phyloP scores from a whole-genome alignment of 2,113 vertebrate species.

The Phoxinus phoxinus region DNA sequence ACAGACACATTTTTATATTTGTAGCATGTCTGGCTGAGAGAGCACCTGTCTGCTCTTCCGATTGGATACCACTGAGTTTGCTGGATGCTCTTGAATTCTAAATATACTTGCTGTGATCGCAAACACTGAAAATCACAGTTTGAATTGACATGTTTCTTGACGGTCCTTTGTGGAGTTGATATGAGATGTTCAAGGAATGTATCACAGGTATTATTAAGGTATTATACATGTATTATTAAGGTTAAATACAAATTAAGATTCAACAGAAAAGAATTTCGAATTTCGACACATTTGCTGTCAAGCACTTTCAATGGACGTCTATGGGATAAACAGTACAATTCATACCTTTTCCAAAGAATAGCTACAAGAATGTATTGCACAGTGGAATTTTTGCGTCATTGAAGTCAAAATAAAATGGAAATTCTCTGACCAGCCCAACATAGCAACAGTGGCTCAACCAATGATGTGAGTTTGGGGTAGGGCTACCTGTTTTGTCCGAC shows the following conservation, averaged over 20 bases:
- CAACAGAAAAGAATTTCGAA: background rate
- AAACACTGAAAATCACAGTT: background rate
- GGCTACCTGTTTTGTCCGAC: background rate
- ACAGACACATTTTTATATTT: constrained; percentile 47
- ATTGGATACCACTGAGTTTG: constrained; percentile 17
- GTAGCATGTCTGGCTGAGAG: constrained; percentile 19
- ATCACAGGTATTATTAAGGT: too few relatives aligned
- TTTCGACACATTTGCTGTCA: background rate
- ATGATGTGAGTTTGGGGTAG: background rate
- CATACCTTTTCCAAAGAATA: background rate
- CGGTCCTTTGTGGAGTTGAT: background rate
- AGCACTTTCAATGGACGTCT: background rate
- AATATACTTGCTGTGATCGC: constrained; percentile 6
- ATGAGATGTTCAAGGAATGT: background rate
- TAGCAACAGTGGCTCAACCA: background rate
- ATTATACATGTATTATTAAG: too few relatives aligned
- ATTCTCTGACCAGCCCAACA: background rate
- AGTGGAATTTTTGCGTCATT: too few relatives aligned
- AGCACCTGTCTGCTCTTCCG: constrained; percentile 6
- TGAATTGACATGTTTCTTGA: background rate
- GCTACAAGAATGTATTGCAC: background rate
- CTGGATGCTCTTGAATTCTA: constrained; percentile 33
- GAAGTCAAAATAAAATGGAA: too few relatives aligned
- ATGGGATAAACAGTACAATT: background rate
- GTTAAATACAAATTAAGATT: background rate